Conservation (phyloP, 2,113 vertebrate genomes). For the Syrmaticus mikado region DNA sequence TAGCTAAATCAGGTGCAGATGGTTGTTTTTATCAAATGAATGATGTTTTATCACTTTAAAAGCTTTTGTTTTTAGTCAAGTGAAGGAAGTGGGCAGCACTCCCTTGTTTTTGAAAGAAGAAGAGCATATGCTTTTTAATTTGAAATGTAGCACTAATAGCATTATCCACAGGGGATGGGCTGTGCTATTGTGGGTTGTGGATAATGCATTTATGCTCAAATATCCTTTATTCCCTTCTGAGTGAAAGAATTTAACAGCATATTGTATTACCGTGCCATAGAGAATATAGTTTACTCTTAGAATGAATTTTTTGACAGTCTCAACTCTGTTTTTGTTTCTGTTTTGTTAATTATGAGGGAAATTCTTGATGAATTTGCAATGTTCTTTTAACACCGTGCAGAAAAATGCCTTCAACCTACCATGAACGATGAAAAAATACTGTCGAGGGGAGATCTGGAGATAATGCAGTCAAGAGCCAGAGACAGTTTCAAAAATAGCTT, state of each 20-base stretch:
- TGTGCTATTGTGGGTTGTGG: slow-evolving; percentile 70
- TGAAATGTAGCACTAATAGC: slow-evolving; percentile 80
- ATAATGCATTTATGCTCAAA: slow-evolving; percentile 77
- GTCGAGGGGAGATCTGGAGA: slow-evolving; percentile 4
- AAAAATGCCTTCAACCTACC: not conserved
- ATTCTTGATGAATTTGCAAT: slow-evolving; percentile 54
- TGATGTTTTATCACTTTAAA: slow-evolving; percentile 79
- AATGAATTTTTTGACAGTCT: slow-evolving; percentile 69
- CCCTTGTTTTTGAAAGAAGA: slow-evolving; percentile 61
- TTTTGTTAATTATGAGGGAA: slow-evolving; percentile 65
- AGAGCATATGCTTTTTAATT: slow-evolving; percentile 82
- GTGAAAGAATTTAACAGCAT: slow-evolving; percentile 67
- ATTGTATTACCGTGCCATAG: slow-evolving; percentile 65
- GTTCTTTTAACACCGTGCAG: not conserved
- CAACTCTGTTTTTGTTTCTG: slow-evolving; percentile 68
- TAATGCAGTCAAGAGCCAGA: not conserved
- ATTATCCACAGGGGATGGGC: slow-evolving; percentile 75
- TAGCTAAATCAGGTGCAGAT: slow-evolving; percentile 79
- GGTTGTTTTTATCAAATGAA: slow-evolving; percentile 76
- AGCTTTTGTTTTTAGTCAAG: slow-evolving; percentile 80
- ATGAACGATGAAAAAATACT: not conserved
- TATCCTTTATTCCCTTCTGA: slow-evolving; percentile 76
- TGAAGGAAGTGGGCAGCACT: slow-evolving; percentile 75
- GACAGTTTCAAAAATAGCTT: slow-evolving; percentile 20
- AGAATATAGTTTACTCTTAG: slow-evolving; percentile 59